These are phyloP conservation scores for Tenthredo distinguenda DNA, from an alignment of 2,888 invertebrate genomes.

Conservation along the genomic window DNA sequence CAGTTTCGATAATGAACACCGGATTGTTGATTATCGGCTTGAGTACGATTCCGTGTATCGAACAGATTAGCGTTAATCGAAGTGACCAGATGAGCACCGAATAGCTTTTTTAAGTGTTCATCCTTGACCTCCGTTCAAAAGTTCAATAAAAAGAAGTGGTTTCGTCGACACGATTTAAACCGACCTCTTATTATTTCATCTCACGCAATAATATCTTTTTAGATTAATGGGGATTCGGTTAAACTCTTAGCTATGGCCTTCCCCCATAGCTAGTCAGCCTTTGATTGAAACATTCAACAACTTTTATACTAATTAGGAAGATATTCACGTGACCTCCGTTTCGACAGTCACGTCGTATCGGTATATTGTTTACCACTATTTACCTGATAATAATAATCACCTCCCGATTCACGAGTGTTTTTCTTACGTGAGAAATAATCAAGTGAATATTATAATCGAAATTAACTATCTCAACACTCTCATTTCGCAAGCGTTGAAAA, in stretches of 20 bases:
- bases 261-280: background rate
- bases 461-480: background rate
- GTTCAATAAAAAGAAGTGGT: background rate
- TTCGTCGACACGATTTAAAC: background rate
- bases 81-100: background rate
- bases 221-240: slow-evolving; percentile 4
- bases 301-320: background rate
- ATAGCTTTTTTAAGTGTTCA: slow-evolving; percentile 14
- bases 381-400: background rate
- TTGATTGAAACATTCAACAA: background rate
- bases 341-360: background rate
- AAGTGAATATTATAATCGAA: background rate
- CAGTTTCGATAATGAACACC: background rate
- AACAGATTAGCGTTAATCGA: slow-evolving; percentile 38
- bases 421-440: background rate
- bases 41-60: slow-evolving; percentile 26
- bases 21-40: slow-evolving; percentile 12
- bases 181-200: background rate
- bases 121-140: slow-evolving; percentile 16
- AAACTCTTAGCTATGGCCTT: background rate
- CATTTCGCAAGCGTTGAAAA: too few species aligned
- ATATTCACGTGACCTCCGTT: background rate
- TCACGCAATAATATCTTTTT: slow-evolving; percentile 3
- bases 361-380: background rate
- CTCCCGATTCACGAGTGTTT: background rate